Base-by-base conservation (phyloP, 2,888 invertebrate species). In the Athrips mouffetella region DNA sequence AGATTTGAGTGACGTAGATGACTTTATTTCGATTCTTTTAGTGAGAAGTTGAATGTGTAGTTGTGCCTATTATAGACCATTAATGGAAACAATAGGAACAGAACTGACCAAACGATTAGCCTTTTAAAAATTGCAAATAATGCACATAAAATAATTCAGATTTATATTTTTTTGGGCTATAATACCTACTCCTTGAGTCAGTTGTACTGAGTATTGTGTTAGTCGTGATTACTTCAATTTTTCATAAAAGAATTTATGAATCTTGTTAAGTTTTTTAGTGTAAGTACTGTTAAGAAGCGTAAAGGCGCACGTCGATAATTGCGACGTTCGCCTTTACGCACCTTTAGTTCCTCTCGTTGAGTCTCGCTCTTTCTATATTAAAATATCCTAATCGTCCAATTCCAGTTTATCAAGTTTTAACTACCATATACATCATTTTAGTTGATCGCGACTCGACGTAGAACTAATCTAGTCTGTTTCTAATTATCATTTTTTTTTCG, bases 401-500 rank as follows among this genome's bases (percentile, higher is more conserved):
- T 15, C 3, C 16, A 27, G n/a, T 15, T n/a, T 13, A 25, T 13
- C 18, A 18, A 35, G 6, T 35, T n/a, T 16, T 23, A 23, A 31
- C 23, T 13, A 16, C 10, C 8, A 6, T 33, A 8, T n/a, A 33
- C n/a, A 16, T 6, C 8, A 27, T 55, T 51, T 51, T 48, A 21
- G 41, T 67, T 66, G 70, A 68, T 62, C 67, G 66, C 59, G 74
- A 62, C 77, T 80, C 73, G 73, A 71, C 76, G 80, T 76, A 71
- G 81, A 84, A 81, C 83, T 86, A 82, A 81, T 87, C 87, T 87
- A 87, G 87, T 87, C 87, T 85, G 62, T 77, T 74, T 71, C 60
- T 60, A 49, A 57, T 56, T 51, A 29, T 37, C 29, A 13, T 37
- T 30, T 21, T 40, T 20, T 18, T 25, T 29, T 39, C 10, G 8